Evolutionary conservation across 2,113 vertebrate genomes (phyloP), one percentile per base, ranked within the genome.

Genomic region (Sciurus niger): DNA sequence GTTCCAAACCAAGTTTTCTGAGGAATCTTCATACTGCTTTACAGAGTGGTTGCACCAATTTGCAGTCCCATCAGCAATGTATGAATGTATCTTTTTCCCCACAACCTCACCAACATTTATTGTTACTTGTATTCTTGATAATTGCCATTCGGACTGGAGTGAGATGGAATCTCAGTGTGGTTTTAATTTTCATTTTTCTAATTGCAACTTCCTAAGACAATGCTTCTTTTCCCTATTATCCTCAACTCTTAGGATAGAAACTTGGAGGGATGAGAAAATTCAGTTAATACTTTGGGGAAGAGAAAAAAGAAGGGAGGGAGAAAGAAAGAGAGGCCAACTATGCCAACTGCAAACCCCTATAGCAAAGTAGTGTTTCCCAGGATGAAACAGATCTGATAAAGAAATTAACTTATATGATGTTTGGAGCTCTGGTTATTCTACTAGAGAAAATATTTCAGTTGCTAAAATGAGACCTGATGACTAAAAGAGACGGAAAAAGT

Each of bases 391-490:
- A 43, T 20, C 60, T 72, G 60, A 40, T 8, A 24, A 0, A 17
- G 84, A 80, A 80, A 58, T 78, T 60, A 65, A 94, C 24, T 90
- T 76, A 87, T 8, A 63, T 51, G 32, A 63, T 51, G 32, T n/a
- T n/a, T 67, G 34, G 32, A 92, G 16, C 43, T 87, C 55, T 79
- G 60, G 40, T 84, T 63, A 89, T 9, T 34, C 30, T 22, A 34
- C 34, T 58, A 73, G 28, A 89, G 55, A 77, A 87, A 70, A 86
- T 34, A 88, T 4, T 72, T 78, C 28, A 40, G 30, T 20, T 91
- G 83, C 77, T 95, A 55, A 95, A 76, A 86, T 87, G 34, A 67
- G 37, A 72, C 11, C 24, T 84, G 60, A 67, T 43, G 34, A 88
- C 24, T 74, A 34, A 83, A 40, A 90, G 13, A 14, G 28, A 30